phyloP scores from a whole-genome alignment of 2,888 invertebrate species.

The Himalopsyche anomala region DNA sequence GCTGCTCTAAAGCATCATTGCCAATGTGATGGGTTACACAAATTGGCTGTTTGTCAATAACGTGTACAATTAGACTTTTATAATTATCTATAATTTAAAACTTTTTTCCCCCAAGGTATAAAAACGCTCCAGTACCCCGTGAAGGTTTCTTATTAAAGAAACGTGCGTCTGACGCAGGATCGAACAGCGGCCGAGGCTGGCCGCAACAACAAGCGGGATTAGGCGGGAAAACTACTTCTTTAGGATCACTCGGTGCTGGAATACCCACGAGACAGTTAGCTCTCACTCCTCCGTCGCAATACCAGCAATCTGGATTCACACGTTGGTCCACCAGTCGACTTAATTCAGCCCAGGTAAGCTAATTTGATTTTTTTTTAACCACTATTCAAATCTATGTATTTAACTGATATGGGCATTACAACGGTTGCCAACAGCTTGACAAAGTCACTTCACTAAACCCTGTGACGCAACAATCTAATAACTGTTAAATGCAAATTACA shows the following conservation, averaged over 20 bases:
- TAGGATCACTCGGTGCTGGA: slow-evolving; percentile 83
- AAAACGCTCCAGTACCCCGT: slow-evolving; percentile 83
- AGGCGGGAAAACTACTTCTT: slow-evolving; percentile 91
- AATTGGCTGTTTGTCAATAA: no score
- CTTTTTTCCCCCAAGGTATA: slow-evolving; percentile 72
- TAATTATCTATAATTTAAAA: background rate
- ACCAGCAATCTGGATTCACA: slow-evolving; percentile 72
- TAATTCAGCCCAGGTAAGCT: slow-evolving; percentile 80
- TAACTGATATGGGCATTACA: no score
- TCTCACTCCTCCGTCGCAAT: slow-evolving; percentile 60
- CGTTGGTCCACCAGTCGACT: slow-evolving; percentile 86
- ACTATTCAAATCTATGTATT: no score
- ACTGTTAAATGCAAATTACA: background rate
- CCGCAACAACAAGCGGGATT: slow-evolving; percentile 77
- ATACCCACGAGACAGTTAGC: slow-evolving; percentile 70
- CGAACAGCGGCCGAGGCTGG: slow-evolving; percentile 76
- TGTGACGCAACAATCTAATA: background rate
- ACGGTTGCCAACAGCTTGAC: no score
- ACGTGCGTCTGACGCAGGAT: slow-evolving; percentile 81
- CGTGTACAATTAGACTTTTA: no score
- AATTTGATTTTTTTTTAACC: background rate
- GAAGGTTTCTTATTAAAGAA: slow-evolving; percentile 90
- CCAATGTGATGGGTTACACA: no score
- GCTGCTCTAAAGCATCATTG: no score
- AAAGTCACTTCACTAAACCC: no score